Percentiles rank a stretch among this genome's conserved stretches.
Conservation (phyloP, 2,888 invertebrate species). For the Apotomis turbidana region DNA sequence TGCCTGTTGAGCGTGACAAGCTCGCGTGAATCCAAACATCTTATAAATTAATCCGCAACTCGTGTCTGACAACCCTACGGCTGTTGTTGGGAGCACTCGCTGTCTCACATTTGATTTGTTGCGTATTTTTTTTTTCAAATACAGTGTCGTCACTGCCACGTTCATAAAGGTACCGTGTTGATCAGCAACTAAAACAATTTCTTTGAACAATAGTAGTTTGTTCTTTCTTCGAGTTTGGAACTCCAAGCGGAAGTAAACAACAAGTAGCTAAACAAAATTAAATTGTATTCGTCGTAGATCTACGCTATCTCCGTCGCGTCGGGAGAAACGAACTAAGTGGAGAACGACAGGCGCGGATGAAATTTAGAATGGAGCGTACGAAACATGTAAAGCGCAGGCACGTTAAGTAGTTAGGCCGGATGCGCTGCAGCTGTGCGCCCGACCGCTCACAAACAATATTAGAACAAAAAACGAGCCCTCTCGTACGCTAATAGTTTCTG, state of each 20-base stretch:
- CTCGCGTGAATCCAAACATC: slow-evolving; percentile 39
- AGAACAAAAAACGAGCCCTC: slow-evolving; percentile 53
- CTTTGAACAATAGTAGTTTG: slow-evolving; percentile 32
- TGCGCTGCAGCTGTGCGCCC: slow-evolving; percentile 70
- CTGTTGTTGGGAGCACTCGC: slow-evolving; percentile 22
- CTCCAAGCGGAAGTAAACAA: slow-evolving; percentile 28
- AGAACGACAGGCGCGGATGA: slow-evolving; percentile 10
- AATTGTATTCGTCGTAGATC: slow-evolving; percentile 12
- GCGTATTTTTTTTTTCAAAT: slow-evolving; percentile 31
- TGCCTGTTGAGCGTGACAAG: slow-evolving; percentile 39
- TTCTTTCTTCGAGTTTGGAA: slow-evolving; percentile 30
- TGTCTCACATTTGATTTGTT: slow-evolving; percentile 36
- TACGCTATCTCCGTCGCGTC: not conserved
- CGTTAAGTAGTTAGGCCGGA: slow-evolving; percentile 58
- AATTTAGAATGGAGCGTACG: slow-evolving; percentile 34
- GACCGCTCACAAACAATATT: slow-evolving; percentile 47
- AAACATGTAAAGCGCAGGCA: slow-evolving; percentile 48
- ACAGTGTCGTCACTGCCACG: slow-evolving; percentile 28
- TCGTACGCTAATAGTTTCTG: slow-evolving; percentile 25
- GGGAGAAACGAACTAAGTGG: not conserved
- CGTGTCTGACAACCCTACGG: slow-evolving; percentile 38
- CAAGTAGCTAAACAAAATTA: slow-evolving; percentile 28
- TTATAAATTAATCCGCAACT: slow-evolving; percentile 41
- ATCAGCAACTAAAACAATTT: slow-evolving; percentile 29
- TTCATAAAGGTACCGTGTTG: slow-evolving; percentile 24